Conservation (phyloP, 2,113 vertebrate species). For the Acrocephalus kingi region DNA sequence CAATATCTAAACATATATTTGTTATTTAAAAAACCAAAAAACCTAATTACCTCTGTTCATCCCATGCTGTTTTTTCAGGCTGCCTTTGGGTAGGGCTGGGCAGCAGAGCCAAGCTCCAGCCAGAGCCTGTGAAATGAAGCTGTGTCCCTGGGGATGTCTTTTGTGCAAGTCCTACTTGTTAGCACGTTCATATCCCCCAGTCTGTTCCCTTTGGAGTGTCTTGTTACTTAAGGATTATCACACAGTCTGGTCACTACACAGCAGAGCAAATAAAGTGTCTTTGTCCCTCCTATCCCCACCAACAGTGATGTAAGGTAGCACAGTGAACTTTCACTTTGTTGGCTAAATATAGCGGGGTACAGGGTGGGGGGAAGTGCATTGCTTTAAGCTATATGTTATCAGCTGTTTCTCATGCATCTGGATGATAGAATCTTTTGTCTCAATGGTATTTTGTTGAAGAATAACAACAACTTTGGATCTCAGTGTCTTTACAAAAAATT, state of each 20-base stretch:
- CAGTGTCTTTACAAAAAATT: background rate
- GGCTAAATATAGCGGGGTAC: background rate
- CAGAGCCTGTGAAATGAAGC: background rate
- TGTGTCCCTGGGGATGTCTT: background rate
- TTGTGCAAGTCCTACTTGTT: background rate
- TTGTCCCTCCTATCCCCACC: background rate
- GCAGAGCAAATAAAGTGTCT: background rate
- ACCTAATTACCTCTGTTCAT: background rate
- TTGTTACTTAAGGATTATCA: background rate
- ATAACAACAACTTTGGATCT: background rate
- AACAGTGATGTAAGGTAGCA: background rate
- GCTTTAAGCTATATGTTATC: background rate
- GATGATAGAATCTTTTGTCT: background rate
- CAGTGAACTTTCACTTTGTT: background rate
- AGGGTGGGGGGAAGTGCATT: fast-evolving
- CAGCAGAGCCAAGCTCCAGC: background rate
- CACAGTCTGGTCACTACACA: background rate
- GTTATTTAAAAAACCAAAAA: background rate
- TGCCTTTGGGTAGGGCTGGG: background rate
- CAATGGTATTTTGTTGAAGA: background rate
- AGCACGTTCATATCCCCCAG: fast-evolving
- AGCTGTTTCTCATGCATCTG: background rate
- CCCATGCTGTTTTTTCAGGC: background rate
- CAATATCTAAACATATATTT: background rate
- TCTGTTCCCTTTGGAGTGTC: background rate